Base-by-base conservation (phyloP, 2,888 invertebrate species). In the Orthosia gothica region DNA sequence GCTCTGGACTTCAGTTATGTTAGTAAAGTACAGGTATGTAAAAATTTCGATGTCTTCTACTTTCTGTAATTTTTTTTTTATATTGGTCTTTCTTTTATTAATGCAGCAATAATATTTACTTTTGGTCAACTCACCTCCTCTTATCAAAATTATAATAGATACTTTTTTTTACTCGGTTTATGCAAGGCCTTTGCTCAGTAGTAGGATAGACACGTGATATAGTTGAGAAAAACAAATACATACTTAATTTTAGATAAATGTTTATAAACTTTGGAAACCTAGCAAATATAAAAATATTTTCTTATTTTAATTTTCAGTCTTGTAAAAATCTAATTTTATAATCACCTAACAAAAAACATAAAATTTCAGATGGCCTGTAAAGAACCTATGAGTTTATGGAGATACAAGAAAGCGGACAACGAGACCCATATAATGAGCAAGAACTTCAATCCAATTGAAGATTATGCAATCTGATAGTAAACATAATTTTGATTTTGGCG, bases 331-430 rank as follows among this genome's bases (percentile, higher is more conserved):
- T 32, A 32, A 12, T 32, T 18, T 32, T 12, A 32, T 18, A 26
- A 32, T 58, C 0, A n/a, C 18, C 12, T 26, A 18, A 55, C 15
- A 2, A 57, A 20, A 49, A 5, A 12, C 3, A 3, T 20, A 20
- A 26, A 9, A 61, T 76, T 77, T 13, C 59, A 77, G 76, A 95
- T 96, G 84, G 96, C 95, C 45, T 99, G 99, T 93, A 97, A 97
- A 85, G 97, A 97, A 88, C 98, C 99, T 0, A 98, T 99, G 98
- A 96, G 97, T 72, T 92, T 98, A 54, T 99, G 99, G 99, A 98
- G 98, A 32, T 99, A 99, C 92, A 97, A 97, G 54, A 95, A 97
- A 89, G 98, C 98, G 0, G 87, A 95, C 86, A 96, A 96, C 85
- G 93, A 92, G 11, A 90, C 94, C 0, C 95, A 97, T 76, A 94